A percentile compares a stretch with the other conserved stretches of the same genome.
phyloP scores from a whole-genome alignment of 2,797 vertebrate species.

The Halcyon smyrnensis region DNA sequence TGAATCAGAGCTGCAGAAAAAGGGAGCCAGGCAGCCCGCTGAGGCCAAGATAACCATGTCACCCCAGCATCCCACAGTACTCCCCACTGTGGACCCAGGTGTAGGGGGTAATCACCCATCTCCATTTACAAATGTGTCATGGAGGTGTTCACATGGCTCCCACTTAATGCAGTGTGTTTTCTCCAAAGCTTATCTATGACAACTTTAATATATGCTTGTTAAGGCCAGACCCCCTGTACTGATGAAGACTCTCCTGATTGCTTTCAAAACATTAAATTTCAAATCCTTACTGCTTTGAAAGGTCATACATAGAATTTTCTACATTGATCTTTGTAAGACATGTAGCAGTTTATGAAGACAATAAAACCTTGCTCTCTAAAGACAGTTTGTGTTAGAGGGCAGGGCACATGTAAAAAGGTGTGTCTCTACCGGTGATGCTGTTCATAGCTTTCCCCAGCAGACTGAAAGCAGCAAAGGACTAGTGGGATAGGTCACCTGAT shows the following conservation, averaged over 20 bases:
- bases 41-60: slow-evolving; percentile 20
- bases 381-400: neutral
- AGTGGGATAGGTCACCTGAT: neutral
- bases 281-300: neutral
- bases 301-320: neutral
- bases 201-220: neutral
- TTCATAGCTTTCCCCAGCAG: neutral
- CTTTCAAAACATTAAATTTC: neutral
- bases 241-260: neutral
- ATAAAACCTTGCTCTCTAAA: slow-evolving; percentile 34
- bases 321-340: neutral
- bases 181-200: neutral
- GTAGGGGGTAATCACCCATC: neutral
- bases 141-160: neutral
- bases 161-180: neutral
- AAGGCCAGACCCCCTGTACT: neutral
- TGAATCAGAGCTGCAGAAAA: slow-evolving; percentile 53
- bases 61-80: neutral
- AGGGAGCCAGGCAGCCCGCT: slow-evolving; percentile 56
- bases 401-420: neutral
- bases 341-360: neutral
- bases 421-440: neutral
- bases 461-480: neutral
- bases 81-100: accelerated
- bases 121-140: neutral